These are phyloP conservation scores for Solenodon paradoxus DNA, from an alignment of 2,113 vertebrate species.

Conservation along the genomic window DNA sequence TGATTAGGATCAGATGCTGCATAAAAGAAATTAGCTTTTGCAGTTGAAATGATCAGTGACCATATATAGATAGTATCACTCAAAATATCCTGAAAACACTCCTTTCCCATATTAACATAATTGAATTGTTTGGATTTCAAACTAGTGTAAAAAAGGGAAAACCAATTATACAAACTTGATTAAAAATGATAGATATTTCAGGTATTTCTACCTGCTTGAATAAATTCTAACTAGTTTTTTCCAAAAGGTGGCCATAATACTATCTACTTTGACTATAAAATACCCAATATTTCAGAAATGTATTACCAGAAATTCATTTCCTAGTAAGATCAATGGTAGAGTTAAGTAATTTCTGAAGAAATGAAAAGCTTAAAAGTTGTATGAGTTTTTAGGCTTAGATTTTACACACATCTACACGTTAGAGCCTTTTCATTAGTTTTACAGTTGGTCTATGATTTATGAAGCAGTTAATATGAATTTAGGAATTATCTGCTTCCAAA, in stretches of 20 bases:
- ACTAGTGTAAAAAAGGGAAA: not conserved
- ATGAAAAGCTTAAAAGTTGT: not conserved
- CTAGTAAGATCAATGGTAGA: not conserved
- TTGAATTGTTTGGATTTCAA: not conserved
- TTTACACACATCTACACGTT: not conserved
- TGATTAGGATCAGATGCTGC: not conserved
- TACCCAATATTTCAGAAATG: slow-evolving; percentile 10
- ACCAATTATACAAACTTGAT: not conserved
- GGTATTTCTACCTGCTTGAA: not conserved
- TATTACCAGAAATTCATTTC: slow-evolving; percentile 2
- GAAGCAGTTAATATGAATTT: slow-evolving; percentile 76
- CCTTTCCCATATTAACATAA: not conserved
- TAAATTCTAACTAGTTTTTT: not conserved
- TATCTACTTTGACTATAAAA: not conserved
- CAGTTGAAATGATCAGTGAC: not conserved
- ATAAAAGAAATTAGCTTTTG: not conserved
- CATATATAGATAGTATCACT: not conserved
- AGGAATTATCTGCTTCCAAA: slow-evolving; percentile 66
- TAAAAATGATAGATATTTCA: slow-evolving; percentile 4
- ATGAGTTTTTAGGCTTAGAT: not conserved
- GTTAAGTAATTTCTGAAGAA: slow-evolving; percentile 13
- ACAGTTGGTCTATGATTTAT: slow-evolving; percentile 62
- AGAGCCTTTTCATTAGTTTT: slow-evolving; percentile 37
- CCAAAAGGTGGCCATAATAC: not conserved
- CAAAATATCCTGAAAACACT: not conserved